These are phyloP conservation scores for Chymomyza procnemis DNA, from an alignment of 2,888 invertebrate genomes.

Conservation along the genomic window DNA sequence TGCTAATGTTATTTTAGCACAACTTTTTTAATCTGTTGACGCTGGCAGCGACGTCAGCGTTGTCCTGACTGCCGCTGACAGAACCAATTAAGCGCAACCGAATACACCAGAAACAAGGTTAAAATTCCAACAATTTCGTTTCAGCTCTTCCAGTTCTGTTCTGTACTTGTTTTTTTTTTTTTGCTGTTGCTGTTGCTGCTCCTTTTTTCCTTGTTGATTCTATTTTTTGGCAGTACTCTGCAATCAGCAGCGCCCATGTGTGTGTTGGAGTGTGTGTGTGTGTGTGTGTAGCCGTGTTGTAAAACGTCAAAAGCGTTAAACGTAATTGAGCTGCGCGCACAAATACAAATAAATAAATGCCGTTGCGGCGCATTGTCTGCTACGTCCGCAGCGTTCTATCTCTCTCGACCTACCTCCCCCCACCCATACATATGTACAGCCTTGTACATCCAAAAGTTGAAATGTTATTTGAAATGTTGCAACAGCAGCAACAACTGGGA, in stretches of 20 bases:
- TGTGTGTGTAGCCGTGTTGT: conserved; percentile 50
- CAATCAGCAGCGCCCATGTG: conserved; percentile 35
- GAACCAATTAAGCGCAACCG: conserved; percentile 73
- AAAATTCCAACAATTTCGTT: conserved; percentile 69
- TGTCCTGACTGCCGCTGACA: conserved; percentile 53
- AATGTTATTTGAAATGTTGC: conserved; percentile 72
- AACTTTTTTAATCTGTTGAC: conserved; percentile 69
- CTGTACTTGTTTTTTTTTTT: background rate
- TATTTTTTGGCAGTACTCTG: conserved; percentile 29
- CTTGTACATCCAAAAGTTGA: conserved; percentile 53
- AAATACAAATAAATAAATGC: conserved; percentile 71
- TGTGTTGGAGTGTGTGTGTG: conserved; percentile 10
- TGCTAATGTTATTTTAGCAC: conserved; percentile 69
- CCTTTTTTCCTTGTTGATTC: conserved; percentile 13
- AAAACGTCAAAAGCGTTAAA: conserved; percentile 73
- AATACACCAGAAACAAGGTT: conserved; percentile 65
- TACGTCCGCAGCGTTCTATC: background rate
- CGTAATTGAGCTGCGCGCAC: conserved; percentile 72
- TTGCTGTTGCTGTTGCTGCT: too few relatives aligned
- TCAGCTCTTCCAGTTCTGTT: background rate
- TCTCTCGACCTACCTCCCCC: too few relatives aligned
- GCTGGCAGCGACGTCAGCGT: conserved; percentile 14
- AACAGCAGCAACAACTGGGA: conserved; percentile 24
- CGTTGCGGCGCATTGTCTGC: conserved; percentile 33
- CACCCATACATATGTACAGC: background rate